phyloP scores from a whole-genome alignment of 2,113 vertebrate genomes.

The Polypterus senegalus region DNA sequence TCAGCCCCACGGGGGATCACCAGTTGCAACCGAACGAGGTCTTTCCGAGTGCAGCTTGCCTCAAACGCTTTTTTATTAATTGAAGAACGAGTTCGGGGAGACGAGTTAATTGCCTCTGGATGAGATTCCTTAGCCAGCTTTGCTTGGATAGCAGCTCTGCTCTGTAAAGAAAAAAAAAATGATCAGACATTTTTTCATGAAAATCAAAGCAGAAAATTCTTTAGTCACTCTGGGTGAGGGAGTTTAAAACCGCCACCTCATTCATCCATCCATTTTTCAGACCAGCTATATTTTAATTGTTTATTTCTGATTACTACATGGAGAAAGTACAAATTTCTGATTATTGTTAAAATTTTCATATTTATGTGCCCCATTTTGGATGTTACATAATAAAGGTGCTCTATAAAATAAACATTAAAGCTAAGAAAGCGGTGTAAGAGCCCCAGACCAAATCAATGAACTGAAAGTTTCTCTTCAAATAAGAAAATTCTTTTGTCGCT shows the following conservation, averaged over 20 bases:
- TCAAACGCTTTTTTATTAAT: conserved; percentile 14
- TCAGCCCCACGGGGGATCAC: conserved; percentile 2
- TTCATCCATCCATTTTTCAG: not conserved
- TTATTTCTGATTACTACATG: not conserved
- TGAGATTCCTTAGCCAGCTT: no score
- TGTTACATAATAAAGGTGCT: not conserved
- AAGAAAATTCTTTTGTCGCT: no score
- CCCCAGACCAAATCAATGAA: no score
- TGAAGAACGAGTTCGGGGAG: conserved; percentile 15
- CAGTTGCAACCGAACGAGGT: conserved; percentile 11
- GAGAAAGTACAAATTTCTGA: not conserved
- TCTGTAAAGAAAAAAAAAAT: not conserved
- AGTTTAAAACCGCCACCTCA: not conserved
- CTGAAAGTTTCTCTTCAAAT: no score
- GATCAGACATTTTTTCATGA: not conserved
- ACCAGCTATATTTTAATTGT: not conserved
- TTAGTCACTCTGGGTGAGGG: not conserved
- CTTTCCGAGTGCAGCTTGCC: conserved; percentile 15
- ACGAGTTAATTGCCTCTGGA: conserved; percentile 13
- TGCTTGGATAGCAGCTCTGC: not conserved
- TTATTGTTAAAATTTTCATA: not conserved
- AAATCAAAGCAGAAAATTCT: not conserved
- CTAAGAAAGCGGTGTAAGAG: no score
- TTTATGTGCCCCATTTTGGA: not conserved
- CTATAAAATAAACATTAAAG: no score